These are phyloP conservation scores for Catocala nupta DNA, from an alignment of 2,888 invertebrate species.

Conservation along the genomic window DNA sequence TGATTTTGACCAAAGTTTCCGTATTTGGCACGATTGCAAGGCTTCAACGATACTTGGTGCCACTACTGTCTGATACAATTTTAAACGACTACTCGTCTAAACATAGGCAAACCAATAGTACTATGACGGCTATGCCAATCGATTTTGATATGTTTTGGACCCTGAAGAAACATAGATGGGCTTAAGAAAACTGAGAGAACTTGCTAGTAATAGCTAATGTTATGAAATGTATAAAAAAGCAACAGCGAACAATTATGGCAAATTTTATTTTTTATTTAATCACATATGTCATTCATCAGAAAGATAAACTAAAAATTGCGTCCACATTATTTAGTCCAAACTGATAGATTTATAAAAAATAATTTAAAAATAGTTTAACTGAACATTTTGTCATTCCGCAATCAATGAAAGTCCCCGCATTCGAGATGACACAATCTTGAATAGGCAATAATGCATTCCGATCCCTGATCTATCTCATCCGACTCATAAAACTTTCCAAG, in stretches of 20 bases:
- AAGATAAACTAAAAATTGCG: not conserved
- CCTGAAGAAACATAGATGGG: too few species aligned
- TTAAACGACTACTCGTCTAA: too few species aligned
- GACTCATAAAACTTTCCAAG: slow-evolving; percentile 78
- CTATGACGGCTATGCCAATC: too few species aligned
- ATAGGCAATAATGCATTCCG: slow-evolving; percentile 79
- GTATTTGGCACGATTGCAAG: slow-evolving; percentile 51
- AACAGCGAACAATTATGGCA: too few species aligned
- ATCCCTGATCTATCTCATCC: slow-evolving; percentile 77
- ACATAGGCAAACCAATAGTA: too few species aligned
- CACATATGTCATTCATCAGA: too few species aligned
- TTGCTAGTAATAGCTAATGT: too few species aligned
- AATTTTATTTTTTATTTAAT: too few species aligned
- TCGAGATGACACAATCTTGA: slow-evolving; percentile 71
- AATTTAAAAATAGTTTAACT: slow-evolving; percentile 10
- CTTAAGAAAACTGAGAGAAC: too few species aligned
- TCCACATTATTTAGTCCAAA: slow-evolving; percentile 1
- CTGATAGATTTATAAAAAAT: not conserved
- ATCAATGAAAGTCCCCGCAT: slow-evolving; percentile 33
- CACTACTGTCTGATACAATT: slow-evolving; percentile 50
- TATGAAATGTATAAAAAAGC: too few species aligned
- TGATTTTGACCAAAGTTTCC: slow-evolving; percentile 78
- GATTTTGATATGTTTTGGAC: too few species aligned
- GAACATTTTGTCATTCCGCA: slow-evolving; percentile 15
- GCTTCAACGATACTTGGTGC: slow-evolving; percentile 37